These are phyloP conservation scores for Ericerus pela DNA, from an alignment of 1,140 invertebrate genomes.

Conservation along the genomic window DNA sequence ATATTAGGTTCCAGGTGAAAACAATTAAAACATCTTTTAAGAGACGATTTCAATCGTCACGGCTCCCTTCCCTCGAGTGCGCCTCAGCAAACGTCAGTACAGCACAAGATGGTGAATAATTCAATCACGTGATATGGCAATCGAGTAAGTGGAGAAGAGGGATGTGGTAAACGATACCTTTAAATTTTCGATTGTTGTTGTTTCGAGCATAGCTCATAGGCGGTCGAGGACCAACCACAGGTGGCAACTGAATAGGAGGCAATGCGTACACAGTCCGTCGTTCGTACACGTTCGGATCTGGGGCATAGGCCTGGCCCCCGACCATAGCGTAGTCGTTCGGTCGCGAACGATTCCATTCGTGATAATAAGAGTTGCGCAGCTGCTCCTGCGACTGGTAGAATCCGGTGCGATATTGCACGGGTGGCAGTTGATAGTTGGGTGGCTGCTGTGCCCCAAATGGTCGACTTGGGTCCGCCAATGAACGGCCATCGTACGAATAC, in stretches of 20 bases:
- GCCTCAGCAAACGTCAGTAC: background rate
- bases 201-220: background rate
- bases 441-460: too few relatives aligned
- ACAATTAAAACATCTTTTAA: too few relatives aligned
- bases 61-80: too few relatives aligned
- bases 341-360: background rate
- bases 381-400: too few relatives aligned
- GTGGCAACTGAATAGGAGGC: constrained; percentile 16
- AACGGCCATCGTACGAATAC: too few relatives aligned
- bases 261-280: constrained; percentile 14
- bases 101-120: background rate
- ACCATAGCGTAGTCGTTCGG: too few relatives aligned
- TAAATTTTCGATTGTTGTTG: background rate
- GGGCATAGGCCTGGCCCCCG: background rate
- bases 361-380: background rate
- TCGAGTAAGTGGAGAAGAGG: too few relatives aligned
- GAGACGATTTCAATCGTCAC: too few relatives aligned
- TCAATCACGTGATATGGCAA: background rate
- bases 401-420: too few relatives aligned
- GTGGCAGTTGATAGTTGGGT: too few relatives aligned
- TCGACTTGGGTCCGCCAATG: too few relatives aligned
- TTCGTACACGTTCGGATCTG: constrained; percentile 3
- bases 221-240: background rate
- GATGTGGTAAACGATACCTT: background rate
- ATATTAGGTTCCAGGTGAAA: too few relatives aligned